Conservation (phyloP, 1,140 invertebrate genomes). For the Cydia fagiglandana region DNA sequence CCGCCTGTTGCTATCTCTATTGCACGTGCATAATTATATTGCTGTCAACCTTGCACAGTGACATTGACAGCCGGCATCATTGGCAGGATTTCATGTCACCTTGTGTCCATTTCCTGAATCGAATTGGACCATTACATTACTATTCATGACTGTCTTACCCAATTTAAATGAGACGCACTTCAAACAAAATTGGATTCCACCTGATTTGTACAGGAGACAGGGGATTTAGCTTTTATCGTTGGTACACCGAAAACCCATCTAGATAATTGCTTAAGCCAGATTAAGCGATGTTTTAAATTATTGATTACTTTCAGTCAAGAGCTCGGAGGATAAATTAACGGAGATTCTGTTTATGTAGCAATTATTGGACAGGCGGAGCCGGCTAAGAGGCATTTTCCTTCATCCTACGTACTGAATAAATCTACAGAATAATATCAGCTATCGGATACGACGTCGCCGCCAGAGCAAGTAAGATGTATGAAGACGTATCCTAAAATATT, state of each 20-base stretch:
- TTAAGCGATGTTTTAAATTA: slow-evolving; percentile 32
- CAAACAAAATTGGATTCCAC: slow-evolving; percentile 47
- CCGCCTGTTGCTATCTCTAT: too few relatives aligned
- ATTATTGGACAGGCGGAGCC: neutral
- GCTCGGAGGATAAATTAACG: slow-evolving; percentile 18
- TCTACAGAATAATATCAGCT: neutral
- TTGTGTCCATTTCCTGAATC: neutral
- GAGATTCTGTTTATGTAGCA: slow-evolving; percentile 18
- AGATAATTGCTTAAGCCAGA: slow-evolving; percentile 30
- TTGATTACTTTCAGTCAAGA: slow-evolving; percentile 29
- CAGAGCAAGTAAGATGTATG: too few relatives aligned
- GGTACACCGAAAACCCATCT: slow-evolving; percentile 28
- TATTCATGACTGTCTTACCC: slow-evolving; percentile 21
- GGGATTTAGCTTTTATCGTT: slow-evolving; percentile 32
- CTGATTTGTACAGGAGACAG: slow-evolving; percentile 42
- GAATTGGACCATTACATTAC: neutral
- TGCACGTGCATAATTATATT: too few relatives aligned
- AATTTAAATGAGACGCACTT: slow-evolving; percentile 48
- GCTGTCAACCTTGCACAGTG: too few relatives aligned
- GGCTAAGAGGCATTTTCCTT: neutral
- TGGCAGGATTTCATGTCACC: too few relatives aligned
- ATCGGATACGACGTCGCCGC: neutral
- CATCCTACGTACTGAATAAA: too few relatives aligned
- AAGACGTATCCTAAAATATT: too few relatives aligned
- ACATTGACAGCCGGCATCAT: too few relatives aligned